A percentile compares a stretch with the other conserved stretches of the same genome.
These are phyloP conservation scores for Acanthisitta chloris DNA, from an alignment of 2,113 vertebrate species.

Conservation along the genomic window DNA sequence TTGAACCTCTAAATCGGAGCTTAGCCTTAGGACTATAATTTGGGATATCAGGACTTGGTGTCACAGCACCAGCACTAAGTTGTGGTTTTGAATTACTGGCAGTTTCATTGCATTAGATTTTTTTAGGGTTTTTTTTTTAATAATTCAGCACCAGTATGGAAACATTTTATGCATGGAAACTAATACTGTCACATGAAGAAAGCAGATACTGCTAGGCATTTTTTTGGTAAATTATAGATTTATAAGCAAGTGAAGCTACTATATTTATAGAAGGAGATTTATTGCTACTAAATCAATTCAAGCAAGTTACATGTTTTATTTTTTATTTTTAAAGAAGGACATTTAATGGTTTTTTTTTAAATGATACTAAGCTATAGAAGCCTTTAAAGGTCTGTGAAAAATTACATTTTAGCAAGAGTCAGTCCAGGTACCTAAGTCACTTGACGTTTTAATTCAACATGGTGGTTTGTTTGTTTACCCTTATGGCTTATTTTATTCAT, in stretches of 20 bases:
- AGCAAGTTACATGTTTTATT: neutral
- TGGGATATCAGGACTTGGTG: neutral
- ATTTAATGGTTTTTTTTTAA: neutral
- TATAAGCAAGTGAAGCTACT: neutral
- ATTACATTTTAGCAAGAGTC: neutral
- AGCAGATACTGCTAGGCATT: neutral
- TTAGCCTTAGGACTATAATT: neutral
- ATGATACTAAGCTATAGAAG: neutral
- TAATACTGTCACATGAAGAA: neutral
- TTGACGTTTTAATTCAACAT: neutral
- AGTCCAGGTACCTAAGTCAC: neutral
- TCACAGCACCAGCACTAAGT: neutral
- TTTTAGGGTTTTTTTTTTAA: neutral
- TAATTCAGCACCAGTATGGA: neutral
- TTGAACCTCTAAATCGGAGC: constrained; percentile 14
- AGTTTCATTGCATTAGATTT: neutral
- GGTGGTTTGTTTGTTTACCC: neutral
- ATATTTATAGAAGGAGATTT: neutral
- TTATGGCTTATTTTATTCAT: constrained; percentile 16
- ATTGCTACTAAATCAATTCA: neutral
- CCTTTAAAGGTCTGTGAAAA: neutral
- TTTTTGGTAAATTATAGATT: neutral
- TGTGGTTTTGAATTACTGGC: neutral
- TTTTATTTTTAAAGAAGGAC: neutral
- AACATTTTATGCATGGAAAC: neutral